phyloP scores from a whole-genome alignment of 1,140 invertebrate species.

The Saxidomus purpurata region DNA sequence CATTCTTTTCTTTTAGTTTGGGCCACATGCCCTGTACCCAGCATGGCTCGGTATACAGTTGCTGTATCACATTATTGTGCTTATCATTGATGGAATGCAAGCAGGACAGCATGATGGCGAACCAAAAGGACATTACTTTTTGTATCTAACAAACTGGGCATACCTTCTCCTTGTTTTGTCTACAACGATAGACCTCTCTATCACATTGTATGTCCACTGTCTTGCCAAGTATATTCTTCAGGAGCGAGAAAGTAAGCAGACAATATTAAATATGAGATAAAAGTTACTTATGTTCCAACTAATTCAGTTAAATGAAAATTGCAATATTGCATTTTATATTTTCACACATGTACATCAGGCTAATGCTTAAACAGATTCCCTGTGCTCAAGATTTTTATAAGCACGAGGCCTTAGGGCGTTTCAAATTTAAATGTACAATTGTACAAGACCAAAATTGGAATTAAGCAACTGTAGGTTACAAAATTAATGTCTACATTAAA shows the following conservation, averaged over 20 bases:
- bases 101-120: background rate
- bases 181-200: constrained; percentile 3
- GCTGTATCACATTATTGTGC: constrained; percentile 8
- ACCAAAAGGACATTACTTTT: background rate
- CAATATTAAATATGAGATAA: background rate
- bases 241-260: constrained; percentile 25
- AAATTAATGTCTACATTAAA: too few relatives aligned
- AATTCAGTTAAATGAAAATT: too few relatives aligned
- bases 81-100: background rate
- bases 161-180: constrained; percentile 23
- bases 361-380: too few relatives aligned
- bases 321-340: too few relatives aligned
- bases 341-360: too few relatives aligned
- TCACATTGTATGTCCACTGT: constrained; percentile 39
- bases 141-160: constrained; percentile 30
- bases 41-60: constrained; percentile 22
- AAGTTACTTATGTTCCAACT: too few relatives aligned
- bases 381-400: too few relatives aligned
- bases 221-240: constrained; percentile 29
- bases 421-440: too few relatives aligned
- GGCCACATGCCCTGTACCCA: constrained; percentile 31
- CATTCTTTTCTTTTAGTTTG: constrained; percentile 28
- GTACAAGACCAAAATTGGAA: too few relatives aligned
- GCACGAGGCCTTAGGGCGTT: too few relatives aligned
- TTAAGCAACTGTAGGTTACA: too few relatives aligned